Percentiles rank a stretch among this genome's conserved stretches.
These are phyloP conservation scores for Heliothis virescens DNA, from an alignment of 1,140 invertebrate species.

Conservation along the genomic window DNA sequence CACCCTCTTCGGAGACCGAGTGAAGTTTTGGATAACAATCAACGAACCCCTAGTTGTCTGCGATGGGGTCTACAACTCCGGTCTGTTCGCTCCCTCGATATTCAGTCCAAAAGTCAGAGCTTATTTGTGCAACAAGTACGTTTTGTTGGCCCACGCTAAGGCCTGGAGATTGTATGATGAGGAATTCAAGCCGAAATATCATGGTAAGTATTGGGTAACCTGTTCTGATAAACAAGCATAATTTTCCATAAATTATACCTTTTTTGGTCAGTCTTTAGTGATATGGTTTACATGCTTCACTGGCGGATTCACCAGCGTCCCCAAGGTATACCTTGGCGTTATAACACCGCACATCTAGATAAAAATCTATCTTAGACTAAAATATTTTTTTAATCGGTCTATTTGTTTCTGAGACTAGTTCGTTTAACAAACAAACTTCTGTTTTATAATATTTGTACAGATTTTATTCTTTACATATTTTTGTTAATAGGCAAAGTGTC, in stretches of 20 bases:
- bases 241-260: too few relatives aligned
- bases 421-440: too few relatives aligned
- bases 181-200: constrained; percentile 55
- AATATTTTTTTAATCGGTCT: too few relatives aligned
- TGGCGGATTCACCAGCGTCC: too few relatives aligned
- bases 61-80: constrained; percentile 70
- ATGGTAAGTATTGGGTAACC: constrained; percentile 63
- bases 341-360: too few relatives aligned
- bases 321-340: too few relatives aligned
- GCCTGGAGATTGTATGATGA: constrained; percentile 61
- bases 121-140: constrained; percentile 60
- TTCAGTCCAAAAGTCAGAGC: constrained; percentile 68
- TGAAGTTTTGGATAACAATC: constrained; percentile 79
- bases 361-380: too few relatives aligned
- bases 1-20: constrained; percentile 76
- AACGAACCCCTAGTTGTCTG: constrained; percentile 76
- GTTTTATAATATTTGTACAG: too few relatives aligned
- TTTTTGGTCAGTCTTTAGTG: too few relatives aligned
- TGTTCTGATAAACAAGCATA: not conserved
- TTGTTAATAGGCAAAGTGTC: constrained; percentile 63
- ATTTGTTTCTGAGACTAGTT: too few relatives aligned
- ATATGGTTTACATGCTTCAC: too few relatives aligned
- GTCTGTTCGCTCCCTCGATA: constrained; percentile 79
- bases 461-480: constrained; percentile 44
- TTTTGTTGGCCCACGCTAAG: constrained; percentile 61